Base-by-base conservation (phyloP, 2,888 invertebrate genomes). In the Drosophila siamana region DNA sequence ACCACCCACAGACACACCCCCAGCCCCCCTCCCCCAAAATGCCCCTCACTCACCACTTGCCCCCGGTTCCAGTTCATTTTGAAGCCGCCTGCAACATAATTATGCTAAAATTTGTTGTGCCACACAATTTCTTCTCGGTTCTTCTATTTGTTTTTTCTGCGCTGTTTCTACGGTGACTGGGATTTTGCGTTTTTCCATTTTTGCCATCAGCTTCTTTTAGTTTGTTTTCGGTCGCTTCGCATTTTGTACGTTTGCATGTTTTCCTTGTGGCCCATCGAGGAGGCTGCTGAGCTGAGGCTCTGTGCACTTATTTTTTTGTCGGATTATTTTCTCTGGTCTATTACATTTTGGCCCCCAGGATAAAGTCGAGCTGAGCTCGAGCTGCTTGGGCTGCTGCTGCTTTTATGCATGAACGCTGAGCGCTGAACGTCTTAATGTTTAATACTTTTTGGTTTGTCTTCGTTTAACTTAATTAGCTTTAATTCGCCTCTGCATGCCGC, bases 61-160 rank as follows among this genome's bases (percentile, higher is more conserved):
- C n/a, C n/a, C n/a, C n/a, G n/a, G n/a, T n/a, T n/a, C n/a, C 8
- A 48, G 26, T 62, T 48, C 50, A 63, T 60, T 60, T 75, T 67
- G 78, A 76, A 65, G 76, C 54, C 22, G 44, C 22, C 46, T 46
- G 40, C 62, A 69, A 86, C 80, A 79, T 86, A 86, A 86, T 86
- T 86, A 86, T 86, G 83, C 86, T 83, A 77, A 86, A 86, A 86
- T 85, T 81, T 81, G 81, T 80, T 85, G 78, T 72, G 83, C 63
- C 80, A 72, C 80, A 80, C 77, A 84, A 72, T 80, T 64, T 63
- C 60, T 68, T 69, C 61, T 40, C 30, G 6, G 5, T 26, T 26
- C 1, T 6, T 26, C 6, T 50, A 26, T 46, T 47, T 19, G 41
- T 55, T 54, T 43, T 57, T 16, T 56, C 1, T 26, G 26, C 26